phyloP scores from a whole-genome alignment of 2,888 invertebrate genomes.

The Xestia xanthographa region DNA sequence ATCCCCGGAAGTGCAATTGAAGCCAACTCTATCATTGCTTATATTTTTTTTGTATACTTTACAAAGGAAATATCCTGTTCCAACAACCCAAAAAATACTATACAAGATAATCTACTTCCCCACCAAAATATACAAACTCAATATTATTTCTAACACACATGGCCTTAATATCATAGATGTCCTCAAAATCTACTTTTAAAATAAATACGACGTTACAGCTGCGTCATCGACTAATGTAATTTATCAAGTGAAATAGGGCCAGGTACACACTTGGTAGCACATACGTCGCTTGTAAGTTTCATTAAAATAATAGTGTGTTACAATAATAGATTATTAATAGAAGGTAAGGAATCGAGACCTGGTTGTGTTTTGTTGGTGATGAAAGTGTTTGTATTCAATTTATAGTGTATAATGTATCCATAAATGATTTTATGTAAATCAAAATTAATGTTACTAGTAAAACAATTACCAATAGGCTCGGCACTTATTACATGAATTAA shows the following conservation, averaged over 20 bases:
- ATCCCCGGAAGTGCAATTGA: not conserved
- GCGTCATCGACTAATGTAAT: slow-evolving; percentile 59
- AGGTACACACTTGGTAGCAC: slow-evolving; percentile 37
- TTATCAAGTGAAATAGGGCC: slow-evolving; percentile 49
- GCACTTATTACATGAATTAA: not conserved
- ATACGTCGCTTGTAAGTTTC: slow-evolving; percentile 1
- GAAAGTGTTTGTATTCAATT: not conserved
- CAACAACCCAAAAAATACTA: rapidly evolving
- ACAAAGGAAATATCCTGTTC: not conserved
- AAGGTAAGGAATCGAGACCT: not conserved
- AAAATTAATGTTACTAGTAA: not conserved
- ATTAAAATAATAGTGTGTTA: slow-evolving; percentile 24
- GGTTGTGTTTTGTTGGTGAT: not conserved
- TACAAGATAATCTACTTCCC: not conserved
- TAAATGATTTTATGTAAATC: not conserved
- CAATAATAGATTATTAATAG: not conserved
- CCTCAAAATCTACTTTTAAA: slow-evolving; percentile 57
- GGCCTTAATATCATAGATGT: slow-evolving; percentile 43
- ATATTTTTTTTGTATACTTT: not conserved
- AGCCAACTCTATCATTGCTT: not conserved
- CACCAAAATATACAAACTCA: slow-evolving; percentile 2
- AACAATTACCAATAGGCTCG: not conserved
- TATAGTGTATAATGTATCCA: not conserved
- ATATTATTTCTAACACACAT: slow-evolving; percentile 7
- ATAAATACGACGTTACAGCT: slow-evolving; percentile 41